Evolutionary conservation across 2,888 invertebrate species (phyloP).

Genomic region (Coleophora deauratella): DNA sequence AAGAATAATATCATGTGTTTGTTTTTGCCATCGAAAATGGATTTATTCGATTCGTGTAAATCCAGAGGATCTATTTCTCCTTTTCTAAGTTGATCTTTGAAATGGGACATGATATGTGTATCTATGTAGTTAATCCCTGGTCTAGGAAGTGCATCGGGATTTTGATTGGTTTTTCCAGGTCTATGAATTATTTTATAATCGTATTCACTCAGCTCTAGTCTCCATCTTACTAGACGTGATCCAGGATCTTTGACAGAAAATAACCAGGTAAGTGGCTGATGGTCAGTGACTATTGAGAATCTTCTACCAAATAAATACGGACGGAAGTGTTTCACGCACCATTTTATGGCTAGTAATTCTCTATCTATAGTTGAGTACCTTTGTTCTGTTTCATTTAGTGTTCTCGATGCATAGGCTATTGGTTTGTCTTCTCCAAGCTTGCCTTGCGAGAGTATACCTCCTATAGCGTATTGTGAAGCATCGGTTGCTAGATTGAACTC

Average conservation of each 20-base stretch:
- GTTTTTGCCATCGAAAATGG: no score
- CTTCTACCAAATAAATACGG: slow-evolving; percentile 8
- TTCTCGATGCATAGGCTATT: slow-evolving; percentile 2
- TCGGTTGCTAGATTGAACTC: slow-evolving; percentile 2
- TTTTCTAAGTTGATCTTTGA: slow-evolving; percentile 7
- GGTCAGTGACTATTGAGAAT: neutral
- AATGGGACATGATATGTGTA: slow-evolving; percentile 1
- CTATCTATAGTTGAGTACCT: slow-evolving; percentile 13
- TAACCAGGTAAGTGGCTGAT: slow-evolving; percentile 2
- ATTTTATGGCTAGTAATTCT: slow-evolving; percentile 11
- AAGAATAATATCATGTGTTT: no score
- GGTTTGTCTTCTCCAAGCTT: neutral
- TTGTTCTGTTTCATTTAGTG: slow-evolving; percentile 7
- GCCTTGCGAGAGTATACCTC: slow-evolving; percentile 5
- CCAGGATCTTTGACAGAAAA: slow-evolving; percentile 1
- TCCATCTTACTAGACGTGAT: neutral
- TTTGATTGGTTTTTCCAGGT: slow-evolving; percentile 22
- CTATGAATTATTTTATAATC: slow-evolving; percentile 26
- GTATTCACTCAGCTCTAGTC: slow-evolving; percentile 1
- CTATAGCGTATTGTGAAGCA: slow-evolving; percentile 1
- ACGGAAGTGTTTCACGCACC: slow-evolving; percentile 10
- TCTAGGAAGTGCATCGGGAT: slow-evolving; percentile 24
- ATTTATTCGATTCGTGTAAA: no score
- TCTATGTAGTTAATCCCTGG: no score
- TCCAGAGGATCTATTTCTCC: no score